A percentile compares a stretch with the other conserved stretches of the same genome.
Conservation (phyloP, 2,797 vertebrate genomes). For the Danio jaintianensis region DNA sequence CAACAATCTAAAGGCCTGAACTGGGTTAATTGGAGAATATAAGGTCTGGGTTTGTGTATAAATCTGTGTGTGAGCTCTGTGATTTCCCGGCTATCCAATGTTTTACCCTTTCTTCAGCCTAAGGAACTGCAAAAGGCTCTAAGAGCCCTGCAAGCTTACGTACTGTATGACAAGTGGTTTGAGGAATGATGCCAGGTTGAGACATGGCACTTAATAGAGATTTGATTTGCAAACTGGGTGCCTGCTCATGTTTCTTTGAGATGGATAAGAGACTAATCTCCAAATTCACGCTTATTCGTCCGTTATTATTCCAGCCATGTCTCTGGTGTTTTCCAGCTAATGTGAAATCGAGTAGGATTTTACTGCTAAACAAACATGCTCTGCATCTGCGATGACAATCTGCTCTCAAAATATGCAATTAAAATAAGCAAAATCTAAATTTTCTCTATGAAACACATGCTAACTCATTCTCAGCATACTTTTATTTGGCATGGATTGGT, state of each 20-base stretch:
- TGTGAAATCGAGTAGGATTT: conserved; percentile 23
- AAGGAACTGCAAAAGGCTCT: not conserved
- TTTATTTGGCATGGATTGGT: conserved; percentile 6
- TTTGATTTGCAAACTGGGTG: conserved; percentile 34
- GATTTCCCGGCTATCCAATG: not conserved
- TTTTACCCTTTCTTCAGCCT: not conserved
- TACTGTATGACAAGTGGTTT: not conserved
- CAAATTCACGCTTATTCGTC: conserved; percentile 24
- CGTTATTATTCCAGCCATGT: conserved; percentile 18
- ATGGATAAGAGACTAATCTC: conserved; percentile 26
- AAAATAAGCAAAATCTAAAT: conserved; percentile 11
- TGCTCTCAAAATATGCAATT: not conserved
- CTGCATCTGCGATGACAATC: not conserved
- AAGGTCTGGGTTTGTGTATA: not conserved
- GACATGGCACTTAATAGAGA: conserved; percentile 9
- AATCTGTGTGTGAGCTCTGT: not conserved
- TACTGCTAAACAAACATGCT: conserved; percentile 6
- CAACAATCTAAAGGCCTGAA: not conserved
- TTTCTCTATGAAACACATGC: not conserved
- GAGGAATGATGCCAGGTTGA: not conserved
- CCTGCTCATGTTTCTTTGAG: conserved; percentile 32
- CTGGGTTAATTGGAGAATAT: not conserved
- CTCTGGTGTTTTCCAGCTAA: conserved; percentile 11
- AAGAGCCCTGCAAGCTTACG: not conserved
- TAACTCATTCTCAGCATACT: conserved; percentile 4